Conservation (phyloP, 1,140 invertebrate genomes). For the Rhagoletis pomonella region DNA sequence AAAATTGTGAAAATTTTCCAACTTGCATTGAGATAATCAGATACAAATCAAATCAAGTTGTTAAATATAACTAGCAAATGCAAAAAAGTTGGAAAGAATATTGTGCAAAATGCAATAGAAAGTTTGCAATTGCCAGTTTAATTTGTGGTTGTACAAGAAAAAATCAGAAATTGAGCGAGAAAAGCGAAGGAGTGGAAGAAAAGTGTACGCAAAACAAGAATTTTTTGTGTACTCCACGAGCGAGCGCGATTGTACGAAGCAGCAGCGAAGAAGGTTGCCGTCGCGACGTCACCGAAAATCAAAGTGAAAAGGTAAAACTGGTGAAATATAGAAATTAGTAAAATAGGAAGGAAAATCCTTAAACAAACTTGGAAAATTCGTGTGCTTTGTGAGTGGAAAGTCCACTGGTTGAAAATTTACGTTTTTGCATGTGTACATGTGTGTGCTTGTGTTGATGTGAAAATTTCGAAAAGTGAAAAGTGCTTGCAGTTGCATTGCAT, state of each 20-base stretch:
- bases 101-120: background rate
- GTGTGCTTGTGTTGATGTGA: background rate
- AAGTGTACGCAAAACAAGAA: slow-evolving; percentile 51
- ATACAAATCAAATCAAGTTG: background rate
- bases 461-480: slow-evolving; percentile 30
- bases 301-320: slow-evolving; percentile 29
- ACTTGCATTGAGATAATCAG: background rate
- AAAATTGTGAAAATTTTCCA: background rate
- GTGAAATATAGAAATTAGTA: background rate
- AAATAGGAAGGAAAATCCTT: slow-evolving; percentile 39
- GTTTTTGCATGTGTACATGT: background rate
- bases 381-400: background rate
- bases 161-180: slow-evolving; percentile 28
- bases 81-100: background rate
- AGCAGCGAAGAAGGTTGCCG: slow-evolving; percentile 23
- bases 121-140: slow-evolving; percentile 1
- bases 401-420: background rate
- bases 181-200: slow-evolving; percentile 26
- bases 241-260: slow-evolving; percentile 35
- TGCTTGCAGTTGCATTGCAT: slow-evolving; percentile 34
- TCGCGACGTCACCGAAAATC: slow-evolving; percentile 41
- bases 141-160: background rate
- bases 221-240: slow-evolving; percentile 48
- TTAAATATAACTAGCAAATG: background rate
- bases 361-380: slow-evolving; percentile 21